Conservation (phyloP, 2,113 vertebrate species). For the Catharus minimus region DNA sequence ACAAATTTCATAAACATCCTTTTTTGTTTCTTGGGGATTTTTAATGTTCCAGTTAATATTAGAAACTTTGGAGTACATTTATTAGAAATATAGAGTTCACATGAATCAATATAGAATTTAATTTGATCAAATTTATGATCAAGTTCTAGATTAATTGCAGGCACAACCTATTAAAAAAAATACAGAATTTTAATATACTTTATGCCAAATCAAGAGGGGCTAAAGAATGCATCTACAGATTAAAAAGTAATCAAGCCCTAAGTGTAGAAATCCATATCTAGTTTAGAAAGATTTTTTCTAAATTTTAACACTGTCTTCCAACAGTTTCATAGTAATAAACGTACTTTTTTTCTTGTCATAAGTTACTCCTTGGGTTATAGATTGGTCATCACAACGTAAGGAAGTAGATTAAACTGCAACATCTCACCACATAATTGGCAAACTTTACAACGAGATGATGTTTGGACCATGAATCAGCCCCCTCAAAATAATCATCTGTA, state of each 20-base stretch:
- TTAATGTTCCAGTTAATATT: conserved; percentile 27
- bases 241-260: conserved; percentile 40
- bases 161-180: not conserved
- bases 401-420: not conserved
- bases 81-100: conserved; percentile 18
- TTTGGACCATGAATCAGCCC: not conserved
- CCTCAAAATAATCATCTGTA: fast-evolving
- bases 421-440: not conserved
- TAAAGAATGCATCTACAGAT: conserved; percentile 19
- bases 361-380: not conserved
- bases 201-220: not conserved
- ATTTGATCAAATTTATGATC: conserved; percentile 53
- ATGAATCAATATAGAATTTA: conserved; percentile 28
- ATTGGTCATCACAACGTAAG: not conserved
- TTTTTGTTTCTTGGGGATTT: not conserved
- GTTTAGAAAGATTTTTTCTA: conserved; percentile 10
- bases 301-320: conserved; percentile 1
- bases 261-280: not conserved
- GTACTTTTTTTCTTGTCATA: not conserved
- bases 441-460: not conserved
- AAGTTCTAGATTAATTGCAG: conserved; percentile 27
- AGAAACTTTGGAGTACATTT: not conserved
- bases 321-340: not conserved
- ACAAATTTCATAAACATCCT: not conserved
- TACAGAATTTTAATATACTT: conserved; percentile 2